Percentiles rank a stretch among this genome's conserved stretches.
phyloP scores from a whole-genome alignment of 2,113 vertebrate species.

The Plotosus lineatus region DNA sequence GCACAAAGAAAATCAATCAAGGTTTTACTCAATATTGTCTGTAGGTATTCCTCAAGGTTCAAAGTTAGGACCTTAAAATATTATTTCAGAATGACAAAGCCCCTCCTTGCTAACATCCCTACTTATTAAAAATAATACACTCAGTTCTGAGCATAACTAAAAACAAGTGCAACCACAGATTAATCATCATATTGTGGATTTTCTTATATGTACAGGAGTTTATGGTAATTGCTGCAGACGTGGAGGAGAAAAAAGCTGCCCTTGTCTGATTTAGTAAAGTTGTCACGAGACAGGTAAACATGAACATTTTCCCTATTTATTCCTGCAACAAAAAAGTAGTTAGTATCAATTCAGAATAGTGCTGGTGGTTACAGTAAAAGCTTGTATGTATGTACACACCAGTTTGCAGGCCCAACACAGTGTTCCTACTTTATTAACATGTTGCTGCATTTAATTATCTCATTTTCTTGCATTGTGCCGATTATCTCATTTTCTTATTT shows the following conservation, averaged over 20 bases:
- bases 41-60: background rate
- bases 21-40: background rate
- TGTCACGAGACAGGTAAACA: background rate
- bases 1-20: background rate
- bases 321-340: background rate
- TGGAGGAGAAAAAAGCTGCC: background rate
- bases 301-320: background rate
- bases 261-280: background rate
- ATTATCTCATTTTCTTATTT: background rate
- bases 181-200: background rate
- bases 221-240: background rate
- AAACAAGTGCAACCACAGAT: background rate
- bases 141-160: background rate
- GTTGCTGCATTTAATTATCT: background rate
- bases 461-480: background rate
- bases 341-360: background rate
- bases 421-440: background rate
- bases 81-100: background rate
- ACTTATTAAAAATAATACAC: background rate
- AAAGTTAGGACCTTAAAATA: background rate
- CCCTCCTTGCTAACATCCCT: background rate
- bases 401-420: background rate
- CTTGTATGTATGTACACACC: background rate
- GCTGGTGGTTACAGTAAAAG: background rate
- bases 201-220: background rate